These are phyloP conservation scores for Drosophila neutralis DNA, from an alignment of 2,888 invertebrate genomes.

Conservation along the genomic window DNA sequence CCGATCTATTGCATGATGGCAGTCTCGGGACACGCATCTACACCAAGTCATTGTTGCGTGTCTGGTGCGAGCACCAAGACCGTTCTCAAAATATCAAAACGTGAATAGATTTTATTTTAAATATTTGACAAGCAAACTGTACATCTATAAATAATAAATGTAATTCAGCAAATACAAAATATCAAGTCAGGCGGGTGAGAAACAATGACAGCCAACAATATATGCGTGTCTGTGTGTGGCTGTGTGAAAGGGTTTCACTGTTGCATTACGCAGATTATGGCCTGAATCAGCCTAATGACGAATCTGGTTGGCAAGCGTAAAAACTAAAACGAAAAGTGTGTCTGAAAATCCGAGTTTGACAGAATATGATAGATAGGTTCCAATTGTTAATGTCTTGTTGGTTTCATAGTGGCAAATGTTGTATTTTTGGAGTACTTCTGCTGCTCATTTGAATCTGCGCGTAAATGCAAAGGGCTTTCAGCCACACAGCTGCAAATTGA, in stretches of 20 bases:
- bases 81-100: not conserved
- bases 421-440: not conserved
- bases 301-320: conserved; percentile 42
- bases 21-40: not conserved
- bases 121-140: not conserved
- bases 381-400: conserved; percentile 1
- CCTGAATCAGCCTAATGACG: conserved; percentile 45
- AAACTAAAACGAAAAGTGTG: conserved; percentile 41
- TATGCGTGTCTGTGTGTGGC: conserved; percentile 1
- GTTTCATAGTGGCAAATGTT: not conserved
- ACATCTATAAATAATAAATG: not conserved
- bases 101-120: not conserved
- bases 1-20: not conserved
- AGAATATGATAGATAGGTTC: conserved; percentile 38
- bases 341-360: conserved; percentile 36
- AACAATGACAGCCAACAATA: conserved; percentile 38
- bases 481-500: conserved; percentile 10
- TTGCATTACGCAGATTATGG: conserved; percentile 57
- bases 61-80: not conserved
- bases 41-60: not conserved
- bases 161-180: conserved; percentile 19
- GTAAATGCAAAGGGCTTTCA: conserved; percentile 26
- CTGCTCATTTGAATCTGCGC: conserved; percentile 20
- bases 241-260: conserved; percentile 8
- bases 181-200: conserved; percentile 63